These are phyloP conservation scores for Hydrocynus forskahlii DNA, from an alignment of 2,797 vertebrate species.

Conservation along the genomic window DNA sequence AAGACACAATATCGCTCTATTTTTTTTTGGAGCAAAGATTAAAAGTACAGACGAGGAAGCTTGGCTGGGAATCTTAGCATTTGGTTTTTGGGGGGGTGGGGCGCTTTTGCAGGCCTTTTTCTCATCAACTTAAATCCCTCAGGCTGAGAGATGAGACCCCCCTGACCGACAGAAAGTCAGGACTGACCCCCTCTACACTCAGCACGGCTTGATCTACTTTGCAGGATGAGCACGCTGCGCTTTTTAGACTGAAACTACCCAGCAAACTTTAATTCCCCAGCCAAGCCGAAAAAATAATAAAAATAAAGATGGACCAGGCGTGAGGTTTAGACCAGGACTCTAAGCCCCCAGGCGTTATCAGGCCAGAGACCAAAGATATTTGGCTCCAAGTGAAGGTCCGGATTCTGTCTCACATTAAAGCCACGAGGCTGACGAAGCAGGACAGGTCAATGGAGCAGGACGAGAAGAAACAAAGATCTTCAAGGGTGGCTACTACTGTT, in stretches of 20 bases:
- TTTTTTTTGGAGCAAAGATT: conserved; percentile 47
- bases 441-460: too few relatives aligned
- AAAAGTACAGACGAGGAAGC: conserved; percentile 33
- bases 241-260: background rate
- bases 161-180: conserved; percentile 41
- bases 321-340: conserved; percentile 13
- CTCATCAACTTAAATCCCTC: conserved; percentile 71
- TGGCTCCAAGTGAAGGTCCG: too few relatives aligned
- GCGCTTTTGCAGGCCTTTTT: conserved; percentile 61
- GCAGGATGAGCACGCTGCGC: conserved; percentile 13
- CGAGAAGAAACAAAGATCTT: too few relatives aligned
- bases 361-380: too few relatives aligned
- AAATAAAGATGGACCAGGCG: conserved; percentile 15
- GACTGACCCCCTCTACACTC: conserved; percentile 3
- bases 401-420: background rate
- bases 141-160: conserved; percentile 53
- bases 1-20: conserved; percentile 10
- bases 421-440: background rate
- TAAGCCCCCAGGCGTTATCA: background rate
- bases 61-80: conserved; percentile 46
- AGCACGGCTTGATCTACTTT: conserved; percentile 9
- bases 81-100: background rate
- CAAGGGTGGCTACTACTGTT: too few relatives aligned
- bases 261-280: conserved; percentile 6
- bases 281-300: too few relatives aligned